Evolutionary conservation across 2,888 invertebrate species (phyloP), one percentile per base, ranked within the genome.

Genomic region (Tetheella fluctuosa): DNA sequence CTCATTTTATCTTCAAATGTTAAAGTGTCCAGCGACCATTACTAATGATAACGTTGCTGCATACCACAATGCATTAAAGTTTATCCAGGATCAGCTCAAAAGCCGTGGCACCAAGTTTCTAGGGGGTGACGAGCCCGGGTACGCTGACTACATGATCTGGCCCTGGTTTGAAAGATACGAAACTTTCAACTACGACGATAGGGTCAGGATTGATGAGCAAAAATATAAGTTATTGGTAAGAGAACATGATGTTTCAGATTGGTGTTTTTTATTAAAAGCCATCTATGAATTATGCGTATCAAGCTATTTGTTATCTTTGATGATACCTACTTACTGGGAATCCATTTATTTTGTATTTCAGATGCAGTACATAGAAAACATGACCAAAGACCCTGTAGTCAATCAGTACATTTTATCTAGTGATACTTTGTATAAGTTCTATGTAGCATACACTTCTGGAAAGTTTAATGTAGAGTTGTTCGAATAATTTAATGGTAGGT

Each of bases 131-230:
- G 92, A 93, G 62, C 95, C 96, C 0, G 95, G 95, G 37, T 95
- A 95, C 94, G 79, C 96, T 57, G 96, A 96, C 77, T 95, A 95
- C 67, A 95, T 96, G 95, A 95, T 96, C 68, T 96, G 96, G 96
- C 96, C 96, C 0, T 96, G 95, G 96, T 94, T 95, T 71, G 96
- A 96, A 82, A 84, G 95, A 65, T 56, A 58, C 17, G 52, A 17
- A 37, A 54, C 28, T 6, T 28, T 54, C 8, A 28, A 54, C 17
- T 54, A 54, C 30, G 54, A 54, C n/a, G 25, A 30, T 28, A 54
- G 28, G 17, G 30, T 25, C 28, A 15, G 1, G 7, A 54, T 54
- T n/a, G 54, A 54, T 54, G 54, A 28, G 7, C 54, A 54, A 54
- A 15, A 28, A 15, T 53, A 25, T 25, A 13, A 53, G n/a, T 53